phyloP scores from a whole-genome alignment of 2,888 invertebrate species.

The Zaprionus lineosus region DNA sequence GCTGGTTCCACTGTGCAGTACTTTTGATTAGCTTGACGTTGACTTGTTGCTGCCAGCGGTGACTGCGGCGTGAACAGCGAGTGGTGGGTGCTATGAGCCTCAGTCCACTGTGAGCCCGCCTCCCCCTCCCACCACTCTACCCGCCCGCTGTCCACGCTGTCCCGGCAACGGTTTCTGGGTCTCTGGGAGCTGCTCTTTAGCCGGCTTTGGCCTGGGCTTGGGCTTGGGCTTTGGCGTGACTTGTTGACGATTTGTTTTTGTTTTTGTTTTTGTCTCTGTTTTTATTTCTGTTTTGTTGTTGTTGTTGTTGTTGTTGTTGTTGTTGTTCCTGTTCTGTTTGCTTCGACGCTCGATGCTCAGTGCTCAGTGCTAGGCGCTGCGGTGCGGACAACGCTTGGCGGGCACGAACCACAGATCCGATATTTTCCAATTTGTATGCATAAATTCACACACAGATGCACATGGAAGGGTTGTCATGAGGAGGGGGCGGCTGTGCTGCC shows the following conservation, averaged over 20 bases:
- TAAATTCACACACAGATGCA: constrained; percentile 70
- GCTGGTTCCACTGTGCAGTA: constrained; percentile 31
- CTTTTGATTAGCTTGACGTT: constrained; percentile 46
- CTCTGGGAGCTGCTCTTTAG: constrained; percentile 32
- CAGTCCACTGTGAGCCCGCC: constrained; percentile 13
- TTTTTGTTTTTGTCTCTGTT: constrained; percentile 25
- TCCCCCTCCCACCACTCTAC: constrained; percentile 21
- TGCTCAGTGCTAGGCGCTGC: constrained; percentile 25
- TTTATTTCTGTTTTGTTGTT: constrained; percentile 12
- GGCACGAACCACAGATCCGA: constrained; percentile 81
- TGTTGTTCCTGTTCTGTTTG: constrained; percentile 1
- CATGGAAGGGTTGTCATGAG: constrained; percentile 28
- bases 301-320: constrained; percentile 40
- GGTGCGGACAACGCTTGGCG: constrained; percentile 49
- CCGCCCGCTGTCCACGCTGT: neutral
- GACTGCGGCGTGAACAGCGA: constrained; percentile 40
- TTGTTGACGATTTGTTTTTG: constrained; percentile 73
- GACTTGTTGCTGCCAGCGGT: constrained; percentile 44
- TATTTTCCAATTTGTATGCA: constrained; percentile 79
- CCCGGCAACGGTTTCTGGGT: constrained; percentile 6
- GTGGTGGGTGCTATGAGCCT: constrained; percentile 64
- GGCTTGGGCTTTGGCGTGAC: constrained; percentile 74
- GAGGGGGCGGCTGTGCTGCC: neutral
- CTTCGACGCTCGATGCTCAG: constrained; percentile 15
- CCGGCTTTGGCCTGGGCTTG: too few species aligned